Evolutionary conservation across 2,113 vertebrate species (phyloP), one percentile per base, ranked within the genome.

Genomic region (Lipotes vexillifer): DNA sequence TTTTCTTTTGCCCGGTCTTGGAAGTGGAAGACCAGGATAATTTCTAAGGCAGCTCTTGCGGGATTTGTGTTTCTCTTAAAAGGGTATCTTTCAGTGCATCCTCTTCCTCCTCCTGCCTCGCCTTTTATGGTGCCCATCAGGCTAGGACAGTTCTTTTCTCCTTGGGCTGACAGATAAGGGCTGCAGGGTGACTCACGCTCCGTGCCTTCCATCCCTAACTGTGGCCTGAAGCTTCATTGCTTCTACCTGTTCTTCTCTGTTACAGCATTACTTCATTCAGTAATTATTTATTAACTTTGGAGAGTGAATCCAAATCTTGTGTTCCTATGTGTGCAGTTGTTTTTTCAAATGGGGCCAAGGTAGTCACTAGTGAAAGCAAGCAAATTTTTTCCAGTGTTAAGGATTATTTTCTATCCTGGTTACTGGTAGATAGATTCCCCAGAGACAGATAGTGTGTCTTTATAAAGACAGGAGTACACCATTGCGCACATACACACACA

Each of bases 41-140:
- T 46, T 31, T 52, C 84, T 44, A 36, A 77, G 84, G 85, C 81
- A 71, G 52, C 52, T 65, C 61, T 75, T 29, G 3, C 0, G 25
- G 12, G 52, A 65, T 94, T 66, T 88, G 33, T 68, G 61, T 87
- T 55, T 75, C 46, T 97, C 91, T 77, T 97, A 97, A 96, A 97
- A 97, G 93, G 88, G 25, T n/a, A 77, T 93, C 82, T 86, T 69
- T 65, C 10, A 10, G 52, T n/a, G 36, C 44, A 29, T 49, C 69
- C 27, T 91, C 57, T 46, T 57, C 80, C 84, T 86, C 57, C 33
- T 6, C 11, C 92, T 46, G 75, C 72, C 23, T 97, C 2, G 65
- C 97, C 97, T 98, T 98, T 97, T 98, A 97, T 97, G 97, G 97
- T 94, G 59, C 61, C 91, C 14, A 1, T 23, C 5, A 46, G 71